These are phyloP conservation scores for Gallinago paraguaiae DNA, from an alignment of 2,113 vertebrate species.

Conservation along the genomic window DNA sequence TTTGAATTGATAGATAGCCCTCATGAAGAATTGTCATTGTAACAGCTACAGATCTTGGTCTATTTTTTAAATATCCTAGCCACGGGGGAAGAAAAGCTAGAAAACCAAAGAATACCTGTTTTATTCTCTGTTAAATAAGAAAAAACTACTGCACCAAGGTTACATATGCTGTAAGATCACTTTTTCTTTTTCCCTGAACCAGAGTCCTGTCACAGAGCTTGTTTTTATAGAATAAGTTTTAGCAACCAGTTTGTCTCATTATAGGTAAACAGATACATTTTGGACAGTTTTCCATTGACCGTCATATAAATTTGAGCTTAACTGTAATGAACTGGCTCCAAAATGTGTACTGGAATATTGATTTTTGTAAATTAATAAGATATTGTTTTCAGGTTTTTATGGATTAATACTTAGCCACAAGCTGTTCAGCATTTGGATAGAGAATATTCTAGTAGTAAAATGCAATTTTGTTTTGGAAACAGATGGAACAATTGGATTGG, in stretches of 20 bases:
- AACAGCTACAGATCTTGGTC: neutral
- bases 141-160: neutral
- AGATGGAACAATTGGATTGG: constrained; percentile 24
- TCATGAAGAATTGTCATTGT: neutral
- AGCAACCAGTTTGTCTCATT: neutral
- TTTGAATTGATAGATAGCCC: neutral
- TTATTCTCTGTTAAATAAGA: neutral
- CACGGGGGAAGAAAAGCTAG: neutral
- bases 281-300: constrained; percentile 11
- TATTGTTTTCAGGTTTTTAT: constrained; percentile 55
- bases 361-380: constrained; percentile 64
- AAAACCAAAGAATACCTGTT: neutral
- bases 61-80: neutral
- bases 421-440: constrained; percentile 37
- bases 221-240: neutral
- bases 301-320: neutral
- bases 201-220: neutral
- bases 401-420: constrained; percentile 67
- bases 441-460: constrained; percentile 41
- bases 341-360: constrained; percentile 26
- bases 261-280: constrained; percentile 15
- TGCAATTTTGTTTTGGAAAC: constrained; percentile 47
- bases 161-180: neutral
- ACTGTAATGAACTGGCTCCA: constrained; percentile 22
- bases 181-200: neutral